Base-by-base conservation (phyloP, 2,888 invertebrate species). In the Synergus gifuensis region DNA sequence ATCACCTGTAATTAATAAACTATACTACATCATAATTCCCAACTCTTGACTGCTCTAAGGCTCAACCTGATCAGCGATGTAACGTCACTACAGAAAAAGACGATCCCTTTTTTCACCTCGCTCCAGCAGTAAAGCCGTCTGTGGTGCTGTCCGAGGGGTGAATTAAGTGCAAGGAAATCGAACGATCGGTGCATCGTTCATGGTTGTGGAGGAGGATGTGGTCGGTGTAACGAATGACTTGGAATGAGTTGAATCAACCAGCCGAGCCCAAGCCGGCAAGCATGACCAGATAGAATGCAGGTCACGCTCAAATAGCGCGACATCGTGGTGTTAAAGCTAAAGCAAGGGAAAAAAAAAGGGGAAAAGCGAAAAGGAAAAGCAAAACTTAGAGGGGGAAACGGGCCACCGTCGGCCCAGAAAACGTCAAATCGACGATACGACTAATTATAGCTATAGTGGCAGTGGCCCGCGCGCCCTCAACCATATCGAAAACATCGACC, bases 281-380 rank as follows among this genome's bases (percentile, higher is more conserved):
- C 46, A 46, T 46, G 46, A 46, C 46, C 46, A 46, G 46, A 14
- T 46, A 46, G 46, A 46, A 66, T 66, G 73, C 54, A 58, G 73
- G 73, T 73, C 73, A 73, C 73, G 73, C 73, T 73, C 54, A 73
- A 73, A 73, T 73, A 73, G 54, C 73, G 54, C 73, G 12, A 58
- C 73, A 49, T 12, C 49, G 36, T 46, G 16, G 16, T 69, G 14
- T 28, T 69, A 4, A 69, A n/a, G 11, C 14, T 67, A 3, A 69
- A 18, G 44, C 22, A 18, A 44, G 44, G 14, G 11, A 49, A 40
- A 42, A 22, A 66, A 42, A 18, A 16, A 18, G n/a, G 4, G 42
- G n/a, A 9, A 66, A 64, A 69, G 18, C 18, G n/a, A 9, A 66
- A 64, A 69, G 18, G 73, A 73, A 73, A 73, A 73, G 36, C n/a